Percentiles rank a stretch among this genome's conserved stretches.
Conservation (phyloP, 2,888 invertebrate species). For the Campoplex nolae region DNA sequence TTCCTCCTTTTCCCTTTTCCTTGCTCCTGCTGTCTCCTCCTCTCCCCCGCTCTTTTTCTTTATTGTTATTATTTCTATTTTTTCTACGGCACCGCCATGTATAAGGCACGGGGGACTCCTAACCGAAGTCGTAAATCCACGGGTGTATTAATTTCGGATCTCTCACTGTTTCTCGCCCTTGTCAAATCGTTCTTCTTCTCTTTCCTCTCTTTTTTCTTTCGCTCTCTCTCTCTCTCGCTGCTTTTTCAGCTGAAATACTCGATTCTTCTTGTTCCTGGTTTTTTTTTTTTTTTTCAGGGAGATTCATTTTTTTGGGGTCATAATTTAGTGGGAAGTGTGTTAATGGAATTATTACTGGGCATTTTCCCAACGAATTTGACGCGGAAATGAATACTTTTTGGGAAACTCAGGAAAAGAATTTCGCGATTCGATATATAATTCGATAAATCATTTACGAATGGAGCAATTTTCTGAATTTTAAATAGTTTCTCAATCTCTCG, state of each 20-base stretch:
- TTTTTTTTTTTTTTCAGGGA: background rate
- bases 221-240: background rate
- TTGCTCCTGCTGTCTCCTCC: slow-evolving; percentile 42
- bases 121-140: slow-evolving; percentile 60
- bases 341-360: no score
- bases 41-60: background rate
- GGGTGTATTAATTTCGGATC: slow-evolving; percentile 67
- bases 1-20: slow-evolving; percentile 41
- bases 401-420: background rate
- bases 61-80: slow-evolving; percentile 39
- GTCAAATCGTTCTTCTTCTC: slow-evolving; percentile 61
- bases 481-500: no score
- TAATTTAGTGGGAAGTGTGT: background rate
- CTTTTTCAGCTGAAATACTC: background rate
- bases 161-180: slow-evolving; percentile 56
- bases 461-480: no score
- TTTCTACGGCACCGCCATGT: slow-evolving; percentile 61
- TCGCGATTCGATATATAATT: background rate
- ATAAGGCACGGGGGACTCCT: slow-evolving; percentile 59
- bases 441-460: no score
- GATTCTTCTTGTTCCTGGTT: background rate
- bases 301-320: background rate
- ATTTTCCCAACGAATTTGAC: no score
- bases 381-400: background rate
- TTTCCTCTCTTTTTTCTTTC: background rate